phyloP scores from a whole-genome alignment of 2,888 invertebrate genomes.

The Rotaria socialis region DNA sequence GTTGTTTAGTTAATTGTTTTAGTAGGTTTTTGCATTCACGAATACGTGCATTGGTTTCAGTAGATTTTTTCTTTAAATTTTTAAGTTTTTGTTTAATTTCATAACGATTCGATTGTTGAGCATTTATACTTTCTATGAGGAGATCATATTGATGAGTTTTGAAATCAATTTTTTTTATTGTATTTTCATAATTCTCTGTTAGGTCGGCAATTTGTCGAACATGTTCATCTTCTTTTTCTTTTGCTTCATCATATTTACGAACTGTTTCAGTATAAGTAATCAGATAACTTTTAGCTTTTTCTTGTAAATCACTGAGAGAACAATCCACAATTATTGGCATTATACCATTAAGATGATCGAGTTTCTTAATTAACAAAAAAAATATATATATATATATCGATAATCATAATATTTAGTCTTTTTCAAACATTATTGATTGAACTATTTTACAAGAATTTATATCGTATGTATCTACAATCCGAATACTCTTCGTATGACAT shows the following conservation, averaged over 20 bases:
- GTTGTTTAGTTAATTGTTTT: neutral
- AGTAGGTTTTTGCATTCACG: neutral
- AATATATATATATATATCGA: neutral
- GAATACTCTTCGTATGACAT: no score
- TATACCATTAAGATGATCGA: neutral
- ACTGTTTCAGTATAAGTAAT: neutral
- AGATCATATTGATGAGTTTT: neutral
- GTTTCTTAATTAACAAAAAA: neutral
- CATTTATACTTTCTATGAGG: neutral
- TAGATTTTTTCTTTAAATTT: neutral
- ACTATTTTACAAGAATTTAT: no score
- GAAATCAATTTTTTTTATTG: neutral
- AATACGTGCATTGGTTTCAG: neutral
- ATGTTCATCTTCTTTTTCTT: neutral
- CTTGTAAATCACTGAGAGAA: neutral
- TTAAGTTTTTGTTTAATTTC: neutral
- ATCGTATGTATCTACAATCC: no score
- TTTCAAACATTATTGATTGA: no score
- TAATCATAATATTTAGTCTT: no score
- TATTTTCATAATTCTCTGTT: neutral
- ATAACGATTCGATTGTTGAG: neutral
- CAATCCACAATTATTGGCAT: neutral
- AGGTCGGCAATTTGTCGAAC: neutral
- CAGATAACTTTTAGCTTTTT: neutral
- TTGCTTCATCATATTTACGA: neutral